Base-by-base conservation (phyloP, 2,888 invertebrate genomes). In the Aelia acuminata region DNA sequence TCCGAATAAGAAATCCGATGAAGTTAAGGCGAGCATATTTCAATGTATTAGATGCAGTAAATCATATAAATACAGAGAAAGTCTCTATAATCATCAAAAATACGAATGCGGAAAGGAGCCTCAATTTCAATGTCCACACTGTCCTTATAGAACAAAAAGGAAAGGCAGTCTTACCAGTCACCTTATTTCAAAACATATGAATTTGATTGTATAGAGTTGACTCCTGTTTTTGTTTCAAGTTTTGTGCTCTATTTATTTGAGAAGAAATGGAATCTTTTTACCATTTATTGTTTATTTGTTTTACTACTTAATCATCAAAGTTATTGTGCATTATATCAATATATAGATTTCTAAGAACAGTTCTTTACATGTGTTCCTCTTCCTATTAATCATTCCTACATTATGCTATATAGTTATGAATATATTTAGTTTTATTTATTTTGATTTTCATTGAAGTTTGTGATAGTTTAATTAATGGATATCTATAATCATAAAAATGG, bases 31-130 rank as follows among this genome's bases (percentile, higher is more conserved):
- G 18, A 53, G 49, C 35, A 39, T 53, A 39, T 85, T 53, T 85
- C 39, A 87, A 18, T 89, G 89, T 87, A 31, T 26, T 39, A 15
- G 53, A 26, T 89, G 89, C 80, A 70, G 80, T 35, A 89, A 89
- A 31, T 87, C 85, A 15, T 89, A 89, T 86, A 89, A 89, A 84
- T 87, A 88, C 90, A 91, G 90, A 86, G 89, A 90, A 89, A 90
- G 90, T 48, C 89, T 91, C 87, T 89, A 90, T 35, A 89, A 89
- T 57, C 91, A 91, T 84, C 84, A 90, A 31, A 90, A 92, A 84
- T 90, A 90, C 92, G 93, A 93, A 89, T 93, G 93, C 90, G 93
- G 93, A 53, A 92, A 93, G 91, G 92, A 92, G 89, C 93, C 93
- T 4, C 92, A 93, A 89, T 93, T 93, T 90, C 92, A 92, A 88